Conservation (phyloP, 2,888 invertebrate species). For the Ashinkailepas kermadecensis region DNA sequence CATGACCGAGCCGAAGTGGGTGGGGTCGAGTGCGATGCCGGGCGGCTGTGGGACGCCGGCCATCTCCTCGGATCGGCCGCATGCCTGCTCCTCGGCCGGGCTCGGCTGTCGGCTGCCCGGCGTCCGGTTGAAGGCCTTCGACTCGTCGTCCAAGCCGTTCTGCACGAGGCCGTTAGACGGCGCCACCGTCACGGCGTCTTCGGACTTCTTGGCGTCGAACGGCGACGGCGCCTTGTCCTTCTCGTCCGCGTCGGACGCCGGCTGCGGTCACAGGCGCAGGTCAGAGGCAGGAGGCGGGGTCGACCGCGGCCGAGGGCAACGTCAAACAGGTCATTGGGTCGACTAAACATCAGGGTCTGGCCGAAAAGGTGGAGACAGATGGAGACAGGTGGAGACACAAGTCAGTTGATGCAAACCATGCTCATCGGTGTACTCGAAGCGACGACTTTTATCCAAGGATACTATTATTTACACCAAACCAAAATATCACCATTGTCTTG, state of each 20-base stretch:
- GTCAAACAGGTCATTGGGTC: too few relatives aligned
- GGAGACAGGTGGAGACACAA: too few relatives aligned
- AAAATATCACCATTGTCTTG: too few relatives aligned
- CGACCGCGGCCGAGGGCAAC: too few relatives aligned
- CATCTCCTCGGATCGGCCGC: not conserved
- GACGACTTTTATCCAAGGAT: too few relatives aligned
- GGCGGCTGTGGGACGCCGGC: not conserved
- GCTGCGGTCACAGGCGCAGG: not conserved
- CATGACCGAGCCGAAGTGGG: constrained; percentile 3
- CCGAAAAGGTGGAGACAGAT: too few relatives aligned
- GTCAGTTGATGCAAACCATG: too few relatives aligned
- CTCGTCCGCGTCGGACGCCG: constrained; percentile 45
- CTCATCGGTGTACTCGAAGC: too few relatives aligned
- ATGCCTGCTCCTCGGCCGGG: not conserved
- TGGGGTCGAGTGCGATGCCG: not conserved
- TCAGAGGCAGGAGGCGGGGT: not conserved
- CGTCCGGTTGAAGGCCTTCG: constrained; percentile 65
- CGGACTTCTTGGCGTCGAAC: constrained; percentile 46
- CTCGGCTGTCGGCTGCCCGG: constrained; percentile 13
- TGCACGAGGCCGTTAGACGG: constrained; percentile 52
- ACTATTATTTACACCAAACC: too few relatives aligned
- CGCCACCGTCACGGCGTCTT: constrained; percentile 50
- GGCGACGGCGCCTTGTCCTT: constrained; percentile 53
- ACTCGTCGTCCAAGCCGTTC: constrained; percentile 69
- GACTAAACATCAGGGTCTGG: too few relatives aligned